Evolutionary conservation across 2,888 invertebrate genomes (phyloP).

Genomic region (Coleophora deauratella): DNA sequence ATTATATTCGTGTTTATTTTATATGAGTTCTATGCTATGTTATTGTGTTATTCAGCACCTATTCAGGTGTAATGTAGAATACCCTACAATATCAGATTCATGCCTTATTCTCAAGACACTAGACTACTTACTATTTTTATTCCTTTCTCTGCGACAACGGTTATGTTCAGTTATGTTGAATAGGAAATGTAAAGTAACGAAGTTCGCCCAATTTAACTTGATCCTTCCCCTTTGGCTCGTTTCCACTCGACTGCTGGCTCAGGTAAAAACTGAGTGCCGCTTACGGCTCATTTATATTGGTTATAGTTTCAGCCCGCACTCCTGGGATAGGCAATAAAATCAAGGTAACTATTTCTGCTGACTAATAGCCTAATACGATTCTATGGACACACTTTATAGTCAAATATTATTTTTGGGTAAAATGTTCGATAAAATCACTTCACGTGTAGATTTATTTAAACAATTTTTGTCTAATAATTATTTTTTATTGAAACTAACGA

Average conservation of each 20-base stretch:
- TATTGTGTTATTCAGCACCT: no score
- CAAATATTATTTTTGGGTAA: neutral
- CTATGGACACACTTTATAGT: conserved; percentile 1
- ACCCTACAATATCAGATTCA: no score
- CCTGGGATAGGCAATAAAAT: conserved; percentile 24
- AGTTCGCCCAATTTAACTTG: conserved; percentile 11
- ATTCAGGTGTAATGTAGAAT: no score
- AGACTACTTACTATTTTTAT: conserved; percentile 13
- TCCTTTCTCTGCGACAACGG: conserved; percentile 46
- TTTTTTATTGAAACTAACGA: no score
- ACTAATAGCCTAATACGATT: conserved; percentile 11
- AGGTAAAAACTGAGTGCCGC: conserved; percentile 15
- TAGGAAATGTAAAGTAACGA: conserved; percentile 41
- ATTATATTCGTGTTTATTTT: no score
- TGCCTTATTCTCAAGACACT: no score
- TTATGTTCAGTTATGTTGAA: conserved; percentile 38
- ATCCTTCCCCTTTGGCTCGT: conserved; percentile 13
- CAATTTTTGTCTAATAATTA: no score
- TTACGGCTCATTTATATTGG: conserved; percentile 16
- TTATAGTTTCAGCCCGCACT: conserved; percentile 13
- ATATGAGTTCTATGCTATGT: no score
- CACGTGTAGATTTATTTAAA: no score
- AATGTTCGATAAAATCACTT: no score
- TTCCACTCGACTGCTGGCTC: conserved; percentile 18
- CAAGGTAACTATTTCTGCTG: conserved; percentile 16